Conservation (phyloP, 2,113 vertebrate species). For the Melozone crissalis region DNA sequence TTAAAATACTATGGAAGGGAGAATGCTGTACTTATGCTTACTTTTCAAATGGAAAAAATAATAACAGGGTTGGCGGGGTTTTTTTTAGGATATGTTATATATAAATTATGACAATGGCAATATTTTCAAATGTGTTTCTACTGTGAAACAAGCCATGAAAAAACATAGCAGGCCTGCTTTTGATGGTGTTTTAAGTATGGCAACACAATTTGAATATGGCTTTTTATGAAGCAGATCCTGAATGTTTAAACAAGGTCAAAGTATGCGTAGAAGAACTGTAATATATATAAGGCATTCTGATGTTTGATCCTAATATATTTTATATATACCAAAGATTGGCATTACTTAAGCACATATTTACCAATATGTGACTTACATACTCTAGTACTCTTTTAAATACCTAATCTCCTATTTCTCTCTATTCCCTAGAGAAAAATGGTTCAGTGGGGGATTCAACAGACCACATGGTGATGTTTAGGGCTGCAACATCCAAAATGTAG, state of each 20-base stretch:
- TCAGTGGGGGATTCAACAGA: neutral
- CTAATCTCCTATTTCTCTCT: neutral
- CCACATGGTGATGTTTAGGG: neutral
- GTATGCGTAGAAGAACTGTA: neutral
- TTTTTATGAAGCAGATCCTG: neutral
- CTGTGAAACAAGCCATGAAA: neutral
- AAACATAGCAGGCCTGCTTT: neutral
- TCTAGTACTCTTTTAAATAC: neutral
- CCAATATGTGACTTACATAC: neutral
- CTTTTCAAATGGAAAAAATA: neutral
- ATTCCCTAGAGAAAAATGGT: neutral
- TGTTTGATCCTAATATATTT: neutral
- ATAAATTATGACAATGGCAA: neutral
- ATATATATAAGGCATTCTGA: neutral
- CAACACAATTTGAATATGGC: neutral
- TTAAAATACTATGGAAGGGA: neutral
- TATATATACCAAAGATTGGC: neutral
- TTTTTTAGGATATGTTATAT: neutral
- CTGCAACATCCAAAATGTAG: neutral
- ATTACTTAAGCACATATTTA: neutral
- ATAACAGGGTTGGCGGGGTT: fast-evolving
- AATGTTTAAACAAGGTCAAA: neutral
- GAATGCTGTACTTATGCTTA: neutral
- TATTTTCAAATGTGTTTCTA: neutral
- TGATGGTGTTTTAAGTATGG: neutral